phyloP scores from a whole-genome alignment of 2,797 vertebrate genomes.

The Nannoperca australis region DNA sequence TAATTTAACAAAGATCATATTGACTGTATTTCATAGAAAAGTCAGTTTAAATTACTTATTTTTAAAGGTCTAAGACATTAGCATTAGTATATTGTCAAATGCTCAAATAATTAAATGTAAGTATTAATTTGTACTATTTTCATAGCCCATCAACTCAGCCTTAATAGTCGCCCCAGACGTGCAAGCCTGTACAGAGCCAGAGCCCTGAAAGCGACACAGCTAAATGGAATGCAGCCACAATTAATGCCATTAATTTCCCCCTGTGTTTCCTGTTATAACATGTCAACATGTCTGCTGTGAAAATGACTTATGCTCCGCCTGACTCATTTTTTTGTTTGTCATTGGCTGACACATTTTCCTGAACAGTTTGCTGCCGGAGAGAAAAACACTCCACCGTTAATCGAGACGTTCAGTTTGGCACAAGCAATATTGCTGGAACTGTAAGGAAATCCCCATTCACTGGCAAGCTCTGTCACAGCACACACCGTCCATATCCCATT shows the following conservation, averaged over 20 bases:
- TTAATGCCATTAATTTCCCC: conserved; percentile 1
- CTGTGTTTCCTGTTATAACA: conserved; percentile 1
- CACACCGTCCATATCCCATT: background rate
- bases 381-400: background rate
- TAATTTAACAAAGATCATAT: background rate
- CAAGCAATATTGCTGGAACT: too few species aligned
- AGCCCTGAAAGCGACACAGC: background rate
- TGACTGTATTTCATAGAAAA: background rate
- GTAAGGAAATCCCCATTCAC: background rate
- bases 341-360: background rate
- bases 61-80: background rate
- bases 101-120: background rate
- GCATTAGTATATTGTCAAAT: background rate
- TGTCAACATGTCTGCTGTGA: background rate
- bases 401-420: background rate
- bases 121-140: background rate
- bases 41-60: background rate
- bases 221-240: background rate
- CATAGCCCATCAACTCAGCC: background rate
- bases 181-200: background rate
- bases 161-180: background rate
- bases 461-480: background rate
- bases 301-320: background rate
- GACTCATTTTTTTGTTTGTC: background rate
- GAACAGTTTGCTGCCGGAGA: background rate